Conservation (phyloP, 2,113 vertebrate species). For the Speoplatyrhinus poulsoni region DNA sequence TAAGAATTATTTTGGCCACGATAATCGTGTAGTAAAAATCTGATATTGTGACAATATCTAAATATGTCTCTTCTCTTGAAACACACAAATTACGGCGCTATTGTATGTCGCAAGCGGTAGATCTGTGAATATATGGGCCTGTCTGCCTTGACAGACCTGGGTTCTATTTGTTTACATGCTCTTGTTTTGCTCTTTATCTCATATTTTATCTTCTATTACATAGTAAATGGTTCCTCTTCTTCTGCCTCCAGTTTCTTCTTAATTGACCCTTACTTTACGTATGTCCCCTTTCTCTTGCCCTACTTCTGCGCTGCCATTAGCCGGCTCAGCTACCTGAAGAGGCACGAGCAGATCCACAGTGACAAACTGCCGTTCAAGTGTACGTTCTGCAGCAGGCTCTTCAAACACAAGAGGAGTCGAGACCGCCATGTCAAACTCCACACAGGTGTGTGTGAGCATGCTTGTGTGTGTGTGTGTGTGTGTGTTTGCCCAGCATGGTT, state of each 20-base stretch:
- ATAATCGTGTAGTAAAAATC: too few species aligned
- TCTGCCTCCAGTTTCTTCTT: neutral
- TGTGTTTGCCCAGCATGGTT: neutral
- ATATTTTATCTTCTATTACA: neutral
- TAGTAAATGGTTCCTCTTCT: neutral
- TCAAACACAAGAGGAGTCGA: conserved; percentile 97
- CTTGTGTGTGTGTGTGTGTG: neutral
- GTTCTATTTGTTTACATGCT: too few species aligned
- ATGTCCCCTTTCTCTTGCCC: neutral
- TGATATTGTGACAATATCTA: too few species aligned
- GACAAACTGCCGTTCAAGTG: conserved; percentile 99
- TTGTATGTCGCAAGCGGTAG: too few species aligned
- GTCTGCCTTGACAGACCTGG: too few species aligned
- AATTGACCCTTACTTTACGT: neutral
- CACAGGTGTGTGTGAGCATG: conserved; percentile 78
- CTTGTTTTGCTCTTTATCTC: neutral
- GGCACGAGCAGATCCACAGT: conserved; percentile 99
- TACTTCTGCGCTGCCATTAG: conserved; percentile 16
- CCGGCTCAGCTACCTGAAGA: conserved; percentile 98
- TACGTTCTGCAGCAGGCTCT: conserved; percentile 98
- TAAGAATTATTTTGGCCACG: too few species aligned
- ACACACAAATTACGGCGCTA: too few species aligned
- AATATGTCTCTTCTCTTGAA: too few species aligned
- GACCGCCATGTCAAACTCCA: conserved; percentile 98
- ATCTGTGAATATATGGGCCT: too few species aligned